These are phyloP conservation scores for Drosophila sp. DNA, from an alignment of 1,140 invertebrate genomes.

Conservation along the genomic window DNA sequence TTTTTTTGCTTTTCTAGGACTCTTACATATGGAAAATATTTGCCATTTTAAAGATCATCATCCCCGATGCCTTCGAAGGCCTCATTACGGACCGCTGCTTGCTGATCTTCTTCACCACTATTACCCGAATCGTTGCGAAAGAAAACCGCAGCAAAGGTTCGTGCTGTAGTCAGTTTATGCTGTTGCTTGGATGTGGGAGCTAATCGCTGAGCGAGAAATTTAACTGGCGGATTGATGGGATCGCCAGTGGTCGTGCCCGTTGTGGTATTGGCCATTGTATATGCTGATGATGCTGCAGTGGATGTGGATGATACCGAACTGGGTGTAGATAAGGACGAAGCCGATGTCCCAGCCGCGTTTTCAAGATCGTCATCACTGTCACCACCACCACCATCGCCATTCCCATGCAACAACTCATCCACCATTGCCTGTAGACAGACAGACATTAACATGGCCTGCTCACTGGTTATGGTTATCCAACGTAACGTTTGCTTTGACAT, in stretches of 20 bases:
- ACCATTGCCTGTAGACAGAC: slow-evolving; percentile 97
- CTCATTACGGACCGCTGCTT: slow-evolving; percentile 87
- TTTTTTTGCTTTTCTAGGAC: slow-evolving; percentile 14
- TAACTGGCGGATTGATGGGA: slow-evolving; percentile 68
- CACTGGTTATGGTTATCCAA: slow-evolving; percentile 95
- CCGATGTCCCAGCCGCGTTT: slow-evolving; percentile 47
- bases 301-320: slow-evolving; percentile 82
- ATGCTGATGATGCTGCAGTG: slow-evolving; percentile 48
- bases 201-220: slow-evolving; percentile 77
- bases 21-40: slow-evolving; percentile 28
- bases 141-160: slow-evolving; percentile 84
- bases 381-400: slow-evolving; percentile 64
- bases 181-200: slow-evolving; percentile 75
- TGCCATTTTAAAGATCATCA: slow-evolving; percentile 88
- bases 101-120: slow-evolving; percentile 85
- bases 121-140: slow-evolving; percentile 84
- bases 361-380: slow-evolving; percentile 69
- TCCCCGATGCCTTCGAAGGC: slow-evolving; percentile 96
- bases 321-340: slow-evolving; percentile 55
- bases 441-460: slow-evolving; percentile 97
- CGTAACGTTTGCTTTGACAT: slow-evolving; percentile 95
- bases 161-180: slow-evolving; percentile 82
- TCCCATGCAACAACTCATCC: slow-evolving; percentile 92
- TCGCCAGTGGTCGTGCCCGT: slow-evolving; percentile 83
- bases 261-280: slow-evolving; percentile 38